Percentiles rank a stretch among this genome's conserved stretches.
Conservation (phyloP, 2,113 vertebrate species). For the Boulengeromyrus knoepffleri region DNA sequence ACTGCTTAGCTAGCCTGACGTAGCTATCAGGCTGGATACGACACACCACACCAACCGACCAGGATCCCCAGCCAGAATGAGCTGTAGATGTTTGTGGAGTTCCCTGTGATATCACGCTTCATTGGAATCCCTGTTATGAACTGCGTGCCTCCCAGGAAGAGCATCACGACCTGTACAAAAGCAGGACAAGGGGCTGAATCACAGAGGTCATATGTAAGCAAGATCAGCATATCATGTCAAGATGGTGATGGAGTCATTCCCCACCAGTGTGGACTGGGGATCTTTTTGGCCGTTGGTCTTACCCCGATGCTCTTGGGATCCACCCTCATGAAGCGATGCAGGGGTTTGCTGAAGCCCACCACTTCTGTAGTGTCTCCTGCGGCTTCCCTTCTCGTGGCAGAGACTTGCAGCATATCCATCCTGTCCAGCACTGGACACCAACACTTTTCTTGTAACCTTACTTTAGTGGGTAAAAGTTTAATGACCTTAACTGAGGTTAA, state of each 20-base stretch:
- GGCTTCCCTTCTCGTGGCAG: not conserved
- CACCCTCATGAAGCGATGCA: constrained; percentile 58
- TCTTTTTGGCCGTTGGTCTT: constrained; percentile 11
- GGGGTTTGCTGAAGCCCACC: constrained; percentile 52
- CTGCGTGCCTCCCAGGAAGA: not conserved
- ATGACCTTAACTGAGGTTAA: no score
- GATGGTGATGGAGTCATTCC: not conserved
- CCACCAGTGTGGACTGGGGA: not conserved
- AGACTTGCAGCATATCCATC: not conserved
- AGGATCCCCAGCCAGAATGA: not conserved
- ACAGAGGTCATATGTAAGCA: not conserved
- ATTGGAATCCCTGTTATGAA: not conserved
- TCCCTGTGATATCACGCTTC: not conserved
- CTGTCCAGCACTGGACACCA: not conserved
- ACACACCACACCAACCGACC: not conserved
- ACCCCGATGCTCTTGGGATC: constrained; percentile 57
- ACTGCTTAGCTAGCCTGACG: not conserved
- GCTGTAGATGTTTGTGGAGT: not conserved
- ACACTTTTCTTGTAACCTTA: not conserved
- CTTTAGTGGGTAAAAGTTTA: no score
- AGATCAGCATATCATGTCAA: not conserved
- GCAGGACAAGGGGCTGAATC: not conserved
- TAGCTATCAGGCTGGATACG: not conserved
- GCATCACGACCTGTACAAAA: not conserved
- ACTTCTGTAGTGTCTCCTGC: constrained; percentile 10